Percentiles rank a stretch among this genome's conserved stretches.
These are phyloP conservation scores for Xestia sexstrigata DNA, from an alignment of 2,888 invertebrate genomes.

Conservation along the genomic window DNA sequence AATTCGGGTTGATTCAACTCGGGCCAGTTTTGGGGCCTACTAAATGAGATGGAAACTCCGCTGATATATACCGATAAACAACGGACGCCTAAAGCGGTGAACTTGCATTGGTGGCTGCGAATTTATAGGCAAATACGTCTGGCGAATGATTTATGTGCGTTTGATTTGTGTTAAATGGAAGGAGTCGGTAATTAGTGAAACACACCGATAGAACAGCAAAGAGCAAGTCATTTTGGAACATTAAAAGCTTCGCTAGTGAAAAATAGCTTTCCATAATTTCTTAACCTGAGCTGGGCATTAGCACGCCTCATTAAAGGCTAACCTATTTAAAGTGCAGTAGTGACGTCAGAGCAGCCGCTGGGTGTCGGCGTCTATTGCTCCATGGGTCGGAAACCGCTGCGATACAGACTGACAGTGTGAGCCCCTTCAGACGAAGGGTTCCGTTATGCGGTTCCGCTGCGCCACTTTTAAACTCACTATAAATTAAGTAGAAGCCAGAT, in stretches of 20 bases:
- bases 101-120: slow-evolving; percentile 47
- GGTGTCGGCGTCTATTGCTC: slow-evolving; percentile 62
- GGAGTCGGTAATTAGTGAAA: slow-evolving; percentile 33
- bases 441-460: slow-evolving; percentile 50
- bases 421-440: slow-evolving; percentile 59
- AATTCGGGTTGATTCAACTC: slow-evolving; percentile 73
- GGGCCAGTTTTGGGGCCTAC: slow-evolving; percentile 65
- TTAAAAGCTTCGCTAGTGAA: slow-evolving; percentile 40
- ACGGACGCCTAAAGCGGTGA: slow-evolving; percentile 66
- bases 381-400: slow-evolving; percentile 64
- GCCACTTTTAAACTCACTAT: slow-evolving; percentile 59
- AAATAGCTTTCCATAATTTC: slow-evolving; percentile 43
- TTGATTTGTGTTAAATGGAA: slow-evolving; percentile 35
- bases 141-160: slow-evolving; percentile 52
- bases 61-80: slow-evolving; percentile 77
- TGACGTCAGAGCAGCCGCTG: slow-evolving; percentile 62
- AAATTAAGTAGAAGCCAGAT: slow-evolving; percentile 60
- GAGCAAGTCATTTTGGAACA: slow-evolving; percentile 43
- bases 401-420: slow-evolving; percentile 62
- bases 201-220: slow-evolving; percentile 25
- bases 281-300: slow-evolving; percentile 48
- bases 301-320: slow-evolving; percentile 60
- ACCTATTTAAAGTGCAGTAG: slow-evolving; percentile 65
- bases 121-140: slow-evolving; percentile 54
- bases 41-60: slow-evolving; percentile 84